These are phyloP conservation scores for Spheniscus humboldti DNA, from an alignment of 2,797 vertebrate genomes.

Conservation along the genomic window DNA sequence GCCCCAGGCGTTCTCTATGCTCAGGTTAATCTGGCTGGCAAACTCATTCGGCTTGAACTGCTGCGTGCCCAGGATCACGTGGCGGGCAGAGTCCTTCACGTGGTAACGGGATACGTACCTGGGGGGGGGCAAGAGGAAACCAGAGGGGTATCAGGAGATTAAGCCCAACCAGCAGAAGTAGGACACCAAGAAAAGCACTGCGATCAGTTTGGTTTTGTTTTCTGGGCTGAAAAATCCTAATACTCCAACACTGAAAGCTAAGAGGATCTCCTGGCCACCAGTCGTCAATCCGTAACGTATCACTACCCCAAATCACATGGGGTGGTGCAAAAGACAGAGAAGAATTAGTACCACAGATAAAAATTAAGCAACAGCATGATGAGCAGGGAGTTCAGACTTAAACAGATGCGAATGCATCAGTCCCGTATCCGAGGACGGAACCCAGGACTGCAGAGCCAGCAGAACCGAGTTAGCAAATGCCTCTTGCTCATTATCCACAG, in stretches of 20 bases:
- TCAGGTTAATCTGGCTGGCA: slow-evolving; percentile 98
- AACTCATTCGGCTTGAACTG: slow-evolving; percentile 99
- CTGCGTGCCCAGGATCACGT: slow-evolving; percentile 95
- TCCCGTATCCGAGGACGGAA: rapidly evolving
- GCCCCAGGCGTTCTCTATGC: slow-evolving; percentile 98
- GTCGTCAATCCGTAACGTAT: not conserved
- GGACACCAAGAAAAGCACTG: rapidly evolving
- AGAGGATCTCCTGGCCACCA: not conserved
- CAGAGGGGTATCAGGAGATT: not conserved
- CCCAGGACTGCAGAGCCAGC: not conserved
- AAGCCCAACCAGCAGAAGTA: not conserved
- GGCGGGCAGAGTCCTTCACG: slow-evolving; percentile 92
- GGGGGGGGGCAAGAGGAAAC: not conserved
- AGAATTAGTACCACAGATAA: not conserved
- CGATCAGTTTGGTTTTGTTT: not conserved
- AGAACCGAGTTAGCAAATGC: not conserved
- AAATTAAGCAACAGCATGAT: not conserved
- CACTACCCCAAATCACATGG: not conserved
- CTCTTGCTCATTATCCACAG: not conserved
- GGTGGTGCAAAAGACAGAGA: not conserved
- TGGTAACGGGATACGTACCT: slow-evolving; percentile 98
- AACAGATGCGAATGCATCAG: not conserved
- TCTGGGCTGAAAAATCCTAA: not conserved
- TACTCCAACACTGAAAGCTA: not conserved
- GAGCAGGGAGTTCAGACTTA: not conserved